These are phyloP conservation scores for Aplocera efformata DNA, from an alignment of 2,888 invertebrate species.

Conservation along the genomic window DNA sequence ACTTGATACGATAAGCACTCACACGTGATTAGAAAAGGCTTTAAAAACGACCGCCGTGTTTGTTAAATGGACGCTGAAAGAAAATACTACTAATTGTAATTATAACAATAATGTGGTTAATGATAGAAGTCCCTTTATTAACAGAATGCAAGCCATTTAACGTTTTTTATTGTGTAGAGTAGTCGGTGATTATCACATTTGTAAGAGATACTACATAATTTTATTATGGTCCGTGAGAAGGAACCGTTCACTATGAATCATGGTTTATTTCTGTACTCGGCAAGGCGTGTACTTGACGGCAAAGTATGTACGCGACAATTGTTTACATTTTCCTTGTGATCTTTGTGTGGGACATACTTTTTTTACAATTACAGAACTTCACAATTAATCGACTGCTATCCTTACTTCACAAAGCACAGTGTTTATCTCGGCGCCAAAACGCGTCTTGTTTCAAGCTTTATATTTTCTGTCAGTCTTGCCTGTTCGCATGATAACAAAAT, in stretches of 20 bases:
- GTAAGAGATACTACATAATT: constrained; percentile 9
- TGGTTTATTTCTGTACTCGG: constrained; percentile 8
- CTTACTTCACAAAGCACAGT: no score
- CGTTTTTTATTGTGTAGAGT: constrained; percentile 11
- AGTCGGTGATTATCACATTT: constrained; percentile 17
- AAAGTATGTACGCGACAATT: constrained; percentile 11
- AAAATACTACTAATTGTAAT: constrained; percentile 19
- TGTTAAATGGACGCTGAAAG: no score
- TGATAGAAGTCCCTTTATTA: constrained; percentile 10
- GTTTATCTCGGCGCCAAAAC: no score
- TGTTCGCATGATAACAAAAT: constrained; percentile 17
- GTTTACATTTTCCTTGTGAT: constrained; percentile 16
- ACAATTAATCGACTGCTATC: no score
- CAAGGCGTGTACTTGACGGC: constrained; percentile 8
- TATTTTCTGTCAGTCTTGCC: no score
- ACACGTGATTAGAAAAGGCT: no score
- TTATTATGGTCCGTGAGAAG: neutral
- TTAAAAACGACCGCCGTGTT: no score
- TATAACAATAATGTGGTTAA: constrained; percentile 12
- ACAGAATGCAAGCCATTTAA: constrained; percentile 9
- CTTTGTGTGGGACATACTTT: no score
- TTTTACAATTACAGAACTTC: no score
- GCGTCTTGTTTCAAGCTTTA: no score
- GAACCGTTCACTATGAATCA: constrained; percentile 11
- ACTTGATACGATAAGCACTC: no score